A percentile compares a stretch with the other conserved stretches of the same genome.
These are phyloP conservation scores for Takifugu rubripes DNA, from an alignment of 2,797 vertebrate genomes.

Conservation along the genomic window DNA sequence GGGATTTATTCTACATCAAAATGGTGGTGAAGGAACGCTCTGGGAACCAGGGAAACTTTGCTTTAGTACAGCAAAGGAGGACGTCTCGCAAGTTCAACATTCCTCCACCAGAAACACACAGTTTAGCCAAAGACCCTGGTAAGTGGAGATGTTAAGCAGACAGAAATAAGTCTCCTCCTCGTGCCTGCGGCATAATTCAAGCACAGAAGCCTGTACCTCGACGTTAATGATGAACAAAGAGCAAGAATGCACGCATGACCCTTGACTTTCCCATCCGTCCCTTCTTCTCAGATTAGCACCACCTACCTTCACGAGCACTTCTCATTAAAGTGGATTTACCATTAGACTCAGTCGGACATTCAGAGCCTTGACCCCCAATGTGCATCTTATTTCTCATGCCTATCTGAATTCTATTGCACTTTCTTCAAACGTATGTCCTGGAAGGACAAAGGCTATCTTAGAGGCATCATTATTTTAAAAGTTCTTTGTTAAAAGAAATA, in stretches of 20 bases:
- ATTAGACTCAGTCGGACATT: constrained; percentile 53
- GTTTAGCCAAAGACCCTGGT: constrained; percentile 25
- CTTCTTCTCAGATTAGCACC: constrained; percentile 49
- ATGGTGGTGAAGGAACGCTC: too few species aligned
- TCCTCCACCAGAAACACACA: constrained; percentile 41
- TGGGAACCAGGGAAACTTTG: constrained; percentile 26
- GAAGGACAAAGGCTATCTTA: too few species aligned
- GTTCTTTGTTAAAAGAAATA: too few species aligned
- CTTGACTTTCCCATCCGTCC: constrained; percentile 49
- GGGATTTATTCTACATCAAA: background rate
- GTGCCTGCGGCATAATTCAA: constrained; percentile 46
- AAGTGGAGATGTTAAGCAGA: constrained; percentile 24
- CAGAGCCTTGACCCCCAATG: constrained; percentile 30
- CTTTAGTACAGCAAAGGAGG: constrained; percentile 67
- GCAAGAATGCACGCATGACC: constrained; percentile 35
- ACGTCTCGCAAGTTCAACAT: constrained; percentile 50
- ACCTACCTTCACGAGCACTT: constrained; percentile 52
- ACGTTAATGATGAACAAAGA: constrained; percentile 51
- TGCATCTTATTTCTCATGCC: constrained; percentile 27
- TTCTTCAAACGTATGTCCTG: background rate
- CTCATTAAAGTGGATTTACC: constrained; percentile 51
- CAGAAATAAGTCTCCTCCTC: constrained; percentile 51
- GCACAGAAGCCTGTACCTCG: constrained; percentile 18
- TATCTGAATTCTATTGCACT: background rate
- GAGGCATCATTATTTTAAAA: too few species aligned